Evolutionary conservation across 1,140 invertebrate genomes (phyloP).

Genomic region (Batillaria attramentaria): DNA sequence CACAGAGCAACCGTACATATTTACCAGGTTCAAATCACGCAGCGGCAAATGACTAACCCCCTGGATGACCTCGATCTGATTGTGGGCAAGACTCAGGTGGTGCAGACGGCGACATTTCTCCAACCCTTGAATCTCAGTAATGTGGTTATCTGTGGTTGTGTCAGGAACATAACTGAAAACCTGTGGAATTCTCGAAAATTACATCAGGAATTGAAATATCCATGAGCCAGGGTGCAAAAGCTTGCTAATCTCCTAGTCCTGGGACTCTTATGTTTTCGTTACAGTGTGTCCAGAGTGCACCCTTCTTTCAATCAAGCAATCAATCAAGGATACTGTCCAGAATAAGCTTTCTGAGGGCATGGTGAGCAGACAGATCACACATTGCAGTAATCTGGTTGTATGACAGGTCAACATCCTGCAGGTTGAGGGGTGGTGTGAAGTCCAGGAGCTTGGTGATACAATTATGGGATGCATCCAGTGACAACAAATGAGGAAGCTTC

Average conservation of each 20-base stretch:
- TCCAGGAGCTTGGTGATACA: conserved; percentile 63
- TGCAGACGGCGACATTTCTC: conserved; percentile 62
- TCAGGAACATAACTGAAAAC: too few species aligned
- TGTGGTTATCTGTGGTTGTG: conserved; percentile 61
- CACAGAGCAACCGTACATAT: too few species aligned
- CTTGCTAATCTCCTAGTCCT: too few species aligned
- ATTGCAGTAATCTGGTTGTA: conserved; percentile 68
- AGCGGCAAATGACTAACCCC: conserved; percentile 67
- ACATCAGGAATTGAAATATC: too few species aligned
- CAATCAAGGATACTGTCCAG: conserved; percentile 68
- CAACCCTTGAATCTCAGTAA: conserved; percentile 63
- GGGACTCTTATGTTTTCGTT: too few species aligned
- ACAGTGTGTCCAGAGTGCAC: too few species aligned
- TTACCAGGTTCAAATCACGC: conserved; percentile 66
- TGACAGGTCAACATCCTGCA: conserved; percentile 68
- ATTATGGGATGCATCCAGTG: conserved; percentile 70
- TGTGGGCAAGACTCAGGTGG: conserved; percentile 67
- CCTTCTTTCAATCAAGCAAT: too few species aligned
- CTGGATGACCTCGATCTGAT: conserved; percentile 65
- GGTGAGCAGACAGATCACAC: conserved; percentile 66
- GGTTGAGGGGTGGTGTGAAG: conserved; percentile 66
- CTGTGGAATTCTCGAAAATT: too few species aligned
- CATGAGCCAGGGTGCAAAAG: too few species aligned
- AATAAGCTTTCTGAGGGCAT: conserved; percentile 61
- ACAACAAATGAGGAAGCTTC: conserved; percentile 63